phyloP scores from a whole-genome alignment of 2,888 invertebrate genomes.

The Ophion slaviceki region DNA sequence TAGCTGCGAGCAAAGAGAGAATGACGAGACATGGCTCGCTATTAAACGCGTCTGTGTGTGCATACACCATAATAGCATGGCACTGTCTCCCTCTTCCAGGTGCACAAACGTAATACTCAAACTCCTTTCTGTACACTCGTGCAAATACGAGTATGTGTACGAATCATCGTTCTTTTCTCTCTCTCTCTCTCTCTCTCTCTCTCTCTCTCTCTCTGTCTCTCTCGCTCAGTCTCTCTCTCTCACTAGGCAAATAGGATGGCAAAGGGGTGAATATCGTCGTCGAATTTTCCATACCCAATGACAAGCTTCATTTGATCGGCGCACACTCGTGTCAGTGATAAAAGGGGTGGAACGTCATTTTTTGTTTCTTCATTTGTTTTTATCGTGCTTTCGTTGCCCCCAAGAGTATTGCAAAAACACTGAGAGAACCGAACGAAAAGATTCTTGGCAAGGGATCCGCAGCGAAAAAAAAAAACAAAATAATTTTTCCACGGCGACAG shows the following conservation, averaged over 20 bases:
- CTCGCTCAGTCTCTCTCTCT: constrained; percentile 15
- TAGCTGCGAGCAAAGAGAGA: constrained; percentile 79
- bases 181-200: constrained; percentile 26
- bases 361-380: not conserved
- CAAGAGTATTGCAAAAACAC: not conserved
- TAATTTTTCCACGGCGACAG: constrained; percentile 78
- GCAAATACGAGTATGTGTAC: constrained; percentile 50
- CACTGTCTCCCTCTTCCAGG: constrained; percentile 53
- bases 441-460: not conserved
- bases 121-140: constrained; percentile 32
- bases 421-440: not conserved
- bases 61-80: constrained; percentile 30
- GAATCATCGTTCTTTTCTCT: not conserved
- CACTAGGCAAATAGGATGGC: constrained; percentile 47
- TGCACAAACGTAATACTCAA: constrained; percentile 51
- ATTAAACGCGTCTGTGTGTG: constrained; percentile 18
- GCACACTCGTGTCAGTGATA: constrained; percentile 42
- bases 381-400: not conserved
- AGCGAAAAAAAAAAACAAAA: constrained; percentile 58
- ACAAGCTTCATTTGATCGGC: constrained; percentile 48
- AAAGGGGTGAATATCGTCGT: constrained; percentile 56
- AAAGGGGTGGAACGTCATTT: not conserved
- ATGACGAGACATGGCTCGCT: constrained; percentile 40
- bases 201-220: constrained; percentile 2
- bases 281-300: constrained; percentile 54